phyloP scores from a whole-genome alignment of 2,113 vertebrate species.

The Oplegnathus fasciatus region DNA sequence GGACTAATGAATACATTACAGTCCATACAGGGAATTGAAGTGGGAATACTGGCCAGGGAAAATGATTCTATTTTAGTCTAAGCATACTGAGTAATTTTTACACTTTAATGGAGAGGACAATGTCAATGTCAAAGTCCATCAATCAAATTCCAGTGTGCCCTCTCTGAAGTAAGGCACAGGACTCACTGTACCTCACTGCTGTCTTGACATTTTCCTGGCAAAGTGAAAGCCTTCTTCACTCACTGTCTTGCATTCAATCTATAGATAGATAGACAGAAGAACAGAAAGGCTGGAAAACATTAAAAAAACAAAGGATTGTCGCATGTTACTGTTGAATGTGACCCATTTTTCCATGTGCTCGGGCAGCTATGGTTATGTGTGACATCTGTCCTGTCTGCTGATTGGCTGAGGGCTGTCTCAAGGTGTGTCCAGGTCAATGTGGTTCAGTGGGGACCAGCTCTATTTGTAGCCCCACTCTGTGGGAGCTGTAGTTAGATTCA shows the following conservation, averaged over 20 bases:
- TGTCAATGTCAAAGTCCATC: conserved; percentile 65
- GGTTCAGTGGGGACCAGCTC: conserved; percentile 58
- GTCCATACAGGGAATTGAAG: conserved; percentile 40
- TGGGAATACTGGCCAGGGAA: conserved; percentile 56
- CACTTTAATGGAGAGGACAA: conserved; percentile 61
- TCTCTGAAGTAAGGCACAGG: conserved; percentile 28
- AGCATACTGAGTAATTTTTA: conserved; percentile 55
- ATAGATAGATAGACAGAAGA: neutral
- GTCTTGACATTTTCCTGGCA: neutral
- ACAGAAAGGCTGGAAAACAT: too few relatives aligned
- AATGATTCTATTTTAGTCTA: conserved; percentile 53
- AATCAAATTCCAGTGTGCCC: conserved; percentile 40
- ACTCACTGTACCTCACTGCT: conserved; percentile 22
- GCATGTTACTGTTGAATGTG: conserved; percentile 41
- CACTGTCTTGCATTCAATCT: neutral
- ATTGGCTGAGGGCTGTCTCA: conserved; percentile 67
- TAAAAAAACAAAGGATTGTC: neutral
- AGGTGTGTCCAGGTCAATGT: conserved; percentile 55
- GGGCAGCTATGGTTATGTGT: conserved; percentile 32
- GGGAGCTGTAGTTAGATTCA: neutral
- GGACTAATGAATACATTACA: conserved; percentile 64
- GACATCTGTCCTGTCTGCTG: conserved; percentile 55
- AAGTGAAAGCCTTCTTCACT: neutral
- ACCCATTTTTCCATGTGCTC: conserved; percentile 62
- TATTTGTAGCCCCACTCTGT: conserved; percentile 61